A percentile compares a stretch with the other conserved stretches of the same genome.
These are phyloP conservation scores for Cygnus buccinator DNA, from an alignment of 2,113 vertebrate genomes.

Conservation along the genomic window DNA sequence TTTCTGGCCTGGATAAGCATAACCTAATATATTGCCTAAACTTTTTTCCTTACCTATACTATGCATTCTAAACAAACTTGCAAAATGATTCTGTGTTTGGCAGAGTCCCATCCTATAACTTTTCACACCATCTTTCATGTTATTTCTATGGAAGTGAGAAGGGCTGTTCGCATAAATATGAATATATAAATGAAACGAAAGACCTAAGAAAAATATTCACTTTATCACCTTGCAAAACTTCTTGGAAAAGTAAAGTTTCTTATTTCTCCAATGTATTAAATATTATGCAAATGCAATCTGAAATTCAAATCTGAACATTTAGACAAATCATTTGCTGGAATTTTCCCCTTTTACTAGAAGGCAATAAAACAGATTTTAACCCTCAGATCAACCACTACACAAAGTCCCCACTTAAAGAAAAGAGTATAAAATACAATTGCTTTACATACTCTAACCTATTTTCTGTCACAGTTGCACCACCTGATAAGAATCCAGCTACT, in stretches of 20 bases:
- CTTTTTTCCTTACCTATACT: not conserved
- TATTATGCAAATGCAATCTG: not conserved
- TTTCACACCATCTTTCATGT: not conserved
- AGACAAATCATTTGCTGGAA: not conserved
- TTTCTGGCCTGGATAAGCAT: not conserved
- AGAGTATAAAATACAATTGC: not conserved
- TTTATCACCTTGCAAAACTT: not conserved
- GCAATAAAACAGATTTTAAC: not conserved
- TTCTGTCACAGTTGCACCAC: not conserved
- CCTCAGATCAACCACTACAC: not conserved
- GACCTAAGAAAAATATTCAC: not conserved
- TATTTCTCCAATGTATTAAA: not conserved
- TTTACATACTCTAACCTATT: not conserved
- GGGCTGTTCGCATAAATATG: not conserved
- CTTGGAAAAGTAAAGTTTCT: not conserved
- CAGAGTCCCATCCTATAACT: not conserved
- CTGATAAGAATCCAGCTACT: not conserved
- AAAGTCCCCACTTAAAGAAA: not conserved
- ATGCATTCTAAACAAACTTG: not conserved
- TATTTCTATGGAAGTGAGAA: not conserved
- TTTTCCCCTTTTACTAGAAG: not conserved
- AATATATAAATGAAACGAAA: not conserved
- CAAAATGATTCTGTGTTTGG: not conserved
- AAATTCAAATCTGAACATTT: conserved; percentile 20
- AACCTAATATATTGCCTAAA: not conserved